A percentile compares a stretch with the other conserved stretches of the same genome.
phyloP scores from a whole-genome alignment of 2,113 vertebrate species.

The Mesocricetus auratus region DNA sequence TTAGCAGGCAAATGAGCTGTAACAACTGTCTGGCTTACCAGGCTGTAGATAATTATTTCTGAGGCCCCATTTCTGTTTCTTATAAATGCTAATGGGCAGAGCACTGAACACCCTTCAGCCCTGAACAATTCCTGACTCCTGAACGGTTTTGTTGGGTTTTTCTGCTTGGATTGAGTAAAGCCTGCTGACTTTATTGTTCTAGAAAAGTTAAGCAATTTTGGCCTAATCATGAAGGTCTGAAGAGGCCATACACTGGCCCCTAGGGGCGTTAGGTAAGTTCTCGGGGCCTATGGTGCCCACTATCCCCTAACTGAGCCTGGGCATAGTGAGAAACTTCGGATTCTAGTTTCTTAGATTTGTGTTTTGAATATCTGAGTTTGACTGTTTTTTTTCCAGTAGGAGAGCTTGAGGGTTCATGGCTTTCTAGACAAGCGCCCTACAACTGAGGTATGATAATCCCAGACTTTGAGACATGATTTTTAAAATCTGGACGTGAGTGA shows the following conservation, averaged over 20 bases:
- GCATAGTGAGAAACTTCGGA: neutral
- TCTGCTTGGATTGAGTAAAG: neutral
- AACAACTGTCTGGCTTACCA: neutral
- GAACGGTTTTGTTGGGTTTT: neutral
- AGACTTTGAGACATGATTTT: neutral
- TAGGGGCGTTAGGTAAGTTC: neutral
- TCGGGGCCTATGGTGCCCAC: rapidly evolving
- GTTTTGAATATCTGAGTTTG: neutral
- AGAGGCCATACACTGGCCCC: neutral
- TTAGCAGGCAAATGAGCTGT: neutral
- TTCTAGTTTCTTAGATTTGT: neutral
- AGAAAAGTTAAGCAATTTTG: neutral
- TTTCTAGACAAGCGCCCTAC: neutral
- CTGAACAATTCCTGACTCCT: neutral
- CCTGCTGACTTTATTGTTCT: no score
- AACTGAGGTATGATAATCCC: neutral
- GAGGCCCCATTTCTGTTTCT: neutral
- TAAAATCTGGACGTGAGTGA: no score
- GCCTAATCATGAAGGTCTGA: no score
- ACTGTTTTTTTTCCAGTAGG: neutral
- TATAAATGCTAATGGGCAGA: neutral
- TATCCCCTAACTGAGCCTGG: neutral
- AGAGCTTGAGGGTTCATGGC: neutral
- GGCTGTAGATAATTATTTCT: neutral
- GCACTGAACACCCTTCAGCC: neutral